Percentiles rank a stretch among this genome's conserved stretches.
Evolutionary conservation across 2,113 vertebrate species (phyloP).

Genomic region (Platichthys stellatus): DNA sequence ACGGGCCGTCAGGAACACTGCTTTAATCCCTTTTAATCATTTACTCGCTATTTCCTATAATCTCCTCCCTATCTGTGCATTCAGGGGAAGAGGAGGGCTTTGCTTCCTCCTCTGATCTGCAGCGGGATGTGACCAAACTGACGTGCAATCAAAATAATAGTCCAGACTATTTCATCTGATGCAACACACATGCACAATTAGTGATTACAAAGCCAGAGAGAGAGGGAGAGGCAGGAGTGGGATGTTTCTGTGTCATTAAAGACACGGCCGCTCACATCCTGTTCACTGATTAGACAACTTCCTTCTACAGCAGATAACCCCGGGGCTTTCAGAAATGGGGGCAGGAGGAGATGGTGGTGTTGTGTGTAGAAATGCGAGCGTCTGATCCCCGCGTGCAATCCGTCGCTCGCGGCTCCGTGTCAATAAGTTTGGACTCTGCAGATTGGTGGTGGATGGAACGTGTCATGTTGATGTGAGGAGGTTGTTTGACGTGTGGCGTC

Average conservation of each 20-base stretch:
- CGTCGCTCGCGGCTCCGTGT: constrained; percentile 25
- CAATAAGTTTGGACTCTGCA: constrained; percentile 28
- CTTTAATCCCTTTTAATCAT: constrained; percentile 66
- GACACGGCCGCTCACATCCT: constrained; percentile 36
- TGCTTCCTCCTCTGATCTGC: constrained; percentile 55
- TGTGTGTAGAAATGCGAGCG: constrained; percentile 26
- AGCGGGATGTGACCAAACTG: constrained; percentile 43
- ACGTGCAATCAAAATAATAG: constrained; percentile 60
- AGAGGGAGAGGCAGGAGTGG: constrained; percentile 15
- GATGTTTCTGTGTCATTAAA: constrained; percentile 42
- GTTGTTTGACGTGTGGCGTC: constrained; percentile 55
- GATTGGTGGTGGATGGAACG: constrained; percentile 48
- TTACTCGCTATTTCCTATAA: constrained; percentile 57
- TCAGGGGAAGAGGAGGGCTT: constrained; percentile 27
- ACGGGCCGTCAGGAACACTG: constrained; percentile 36
- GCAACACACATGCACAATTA: constrained; percentile 47
- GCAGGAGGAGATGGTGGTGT: constrained; percentile 30
- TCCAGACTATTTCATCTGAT: constrained; percentile 39
- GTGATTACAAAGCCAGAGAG: constrained; percentile 16
- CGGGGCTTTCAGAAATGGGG: constrained; percentile 39
- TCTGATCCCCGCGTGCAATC: background rate
- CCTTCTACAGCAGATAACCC: constrained; percentile 19
- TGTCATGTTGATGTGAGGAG: constrained; percentile 58
- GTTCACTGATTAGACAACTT: constrained; percentile 62
- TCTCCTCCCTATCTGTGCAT: constrained; percentile 11